Evolutionary conservation across 2,797 vertebrate genomes (phyloP).

Genomic region (Crossoptilon crossoptilon): DNA sequence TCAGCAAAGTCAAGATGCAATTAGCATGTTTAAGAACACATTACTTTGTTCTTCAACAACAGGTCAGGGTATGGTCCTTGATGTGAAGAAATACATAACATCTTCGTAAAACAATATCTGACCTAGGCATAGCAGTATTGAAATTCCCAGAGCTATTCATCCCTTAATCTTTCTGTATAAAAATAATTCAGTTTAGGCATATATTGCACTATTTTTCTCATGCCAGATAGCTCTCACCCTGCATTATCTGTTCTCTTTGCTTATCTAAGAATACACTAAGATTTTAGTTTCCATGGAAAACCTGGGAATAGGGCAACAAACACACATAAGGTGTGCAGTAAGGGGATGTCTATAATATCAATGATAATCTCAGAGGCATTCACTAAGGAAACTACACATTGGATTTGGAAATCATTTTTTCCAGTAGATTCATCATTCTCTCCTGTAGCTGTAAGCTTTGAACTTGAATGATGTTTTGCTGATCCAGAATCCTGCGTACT

Average conservation of each 20-base stretch:
- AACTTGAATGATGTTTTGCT: slow-evolving; percentile 96
- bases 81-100: slow-evolving; percentile 27
- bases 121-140: slow-evolving; percentile 53
- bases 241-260: slow-evolving; percentile 44
- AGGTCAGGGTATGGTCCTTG: slow-evolving; percentile 25
- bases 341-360: slow-evolving; percentile 60
- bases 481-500: slow-evolving; percentile 92
- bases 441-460: slow-evolving; percentile 97
- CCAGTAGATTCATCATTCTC: slow-evolving; percentile 97
- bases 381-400: slow-evolving; percentile 66
- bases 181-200: slow-evolving; percentile 67
- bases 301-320: slow-evolving; percentile 60
- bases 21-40: slow-evolving; percentile 40
- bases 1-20: slow-evolving; percentile 39
- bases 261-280: slow-evolving; percentile 64
- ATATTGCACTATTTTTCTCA: slow-evolving; percentile 71
- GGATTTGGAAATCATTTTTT: slow-evolving; percentile 91
- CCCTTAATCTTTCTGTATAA: slow-evolving; percentile 59
- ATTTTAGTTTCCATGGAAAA: slow-evolving; percentile 66
- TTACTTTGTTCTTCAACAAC: background rate
- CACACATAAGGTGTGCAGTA: slow-evolving; percentile 67
- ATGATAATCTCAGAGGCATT: slow-evolving; percentile 59
- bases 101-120: slow-evolving; percentile 46
- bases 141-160: slow-evolving; percentile 60
- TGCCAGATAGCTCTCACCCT: slow-evolving; percentile 37